Evolutionary conservation across 2,113 vertebrate species (phyloP), one percentile per base, ranked within the genome.

Genomic region (Petrocephalus microphthalmus): DNA sequence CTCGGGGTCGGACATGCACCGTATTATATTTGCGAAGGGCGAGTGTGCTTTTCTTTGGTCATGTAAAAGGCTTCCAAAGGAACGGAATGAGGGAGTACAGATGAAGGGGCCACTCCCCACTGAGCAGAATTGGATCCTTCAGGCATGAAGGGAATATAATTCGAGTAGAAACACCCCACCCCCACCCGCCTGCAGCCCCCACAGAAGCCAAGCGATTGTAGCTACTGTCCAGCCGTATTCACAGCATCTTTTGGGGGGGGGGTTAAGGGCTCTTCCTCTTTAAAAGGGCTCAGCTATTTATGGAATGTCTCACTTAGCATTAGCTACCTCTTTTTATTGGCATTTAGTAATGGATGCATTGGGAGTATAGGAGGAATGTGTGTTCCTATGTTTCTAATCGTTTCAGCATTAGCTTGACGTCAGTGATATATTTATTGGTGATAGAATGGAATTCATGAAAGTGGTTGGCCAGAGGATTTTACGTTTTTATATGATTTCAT

Each of bases 121-220:
- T 8, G 51, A 22, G 67, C 67, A 29, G 49, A 33, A 49, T 60
- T 67, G 86, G 33, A 87, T 64, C 56, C 86, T 52, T 88, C 67
- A 42, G 87, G 71, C 87, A 88, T 53, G 71, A 78, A 88, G 3
- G 29, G 71, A 54, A 81, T 29, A 54, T 78, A 42, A 81, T 64
- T 51, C 47, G 15, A 78, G 87, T 3, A 42, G 64, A 81, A 81
- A 81, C 5, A 20, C 71, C 64, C 3, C 7, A 10, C 7, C 54
- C 11, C 52, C 81, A 10, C 85, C 52, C n/a, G 17, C 57, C 60
- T 20, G 45, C 81, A 83, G 81, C 45, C 42, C 19, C 7, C 37
- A 83, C 5, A 49, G 45, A 42, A 83, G n/a, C 19, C 5, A 83
- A 49, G 45, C 7, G 22, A 49, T 0, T 17, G 49, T 49, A 11